Conservation (phyloP, 2,888 invertebrate species). For the Dendrolimus pini region DNA sequence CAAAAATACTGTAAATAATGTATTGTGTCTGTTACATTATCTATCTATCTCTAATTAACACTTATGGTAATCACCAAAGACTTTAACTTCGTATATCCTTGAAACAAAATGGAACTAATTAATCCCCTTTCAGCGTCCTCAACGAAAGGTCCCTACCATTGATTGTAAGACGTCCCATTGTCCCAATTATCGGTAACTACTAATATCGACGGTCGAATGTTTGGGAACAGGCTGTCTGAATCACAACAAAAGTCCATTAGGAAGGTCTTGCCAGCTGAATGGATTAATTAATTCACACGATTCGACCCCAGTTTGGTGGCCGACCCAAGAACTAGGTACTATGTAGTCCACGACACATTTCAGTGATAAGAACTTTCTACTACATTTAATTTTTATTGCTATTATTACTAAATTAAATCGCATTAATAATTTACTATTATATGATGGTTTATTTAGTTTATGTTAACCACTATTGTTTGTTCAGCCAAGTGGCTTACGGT, state of each 20-base stretch:
- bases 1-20: no score
- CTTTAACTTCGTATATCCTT: constrained; percentile 11
- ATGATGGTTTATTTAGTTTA: no score
- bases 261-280: constrained; percentile 21
- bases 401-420: no score
- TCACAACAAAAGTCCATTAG: constrained; percentile 56
- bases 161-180: not conserved
- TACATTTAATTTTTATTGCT: no score
- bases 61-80: no score
- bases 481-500: no score
- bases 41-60: no score
- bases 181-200: constrained; percentile 2
- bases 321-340: not conserved
- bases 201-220: constrained; percentile 16
- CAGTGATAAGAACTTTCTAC: no score
- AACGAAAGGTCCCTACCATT: not conserved
- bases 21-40: no score
- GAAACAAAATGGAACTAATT: constrained; percentile 19
- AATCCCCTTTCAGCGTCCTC: constrained; percentile 10
- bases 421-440: no score
- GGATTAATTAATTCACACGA: constrained; percentile 49
- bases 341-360: not conserved
- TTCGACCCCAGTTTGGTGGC: constrained; percentile 12
- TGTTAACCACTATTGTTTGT: no score
- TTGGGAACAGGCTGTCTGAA: constrained; percentile 26